A percentile compares a stretch with the other conserved stretches of the same genome.
These are phyloP conservation scores for Pomatostomus ruficeps DNA, from an alignment of 2,113 vertebrate genomes.

Conservation along the genomic window DNA sequence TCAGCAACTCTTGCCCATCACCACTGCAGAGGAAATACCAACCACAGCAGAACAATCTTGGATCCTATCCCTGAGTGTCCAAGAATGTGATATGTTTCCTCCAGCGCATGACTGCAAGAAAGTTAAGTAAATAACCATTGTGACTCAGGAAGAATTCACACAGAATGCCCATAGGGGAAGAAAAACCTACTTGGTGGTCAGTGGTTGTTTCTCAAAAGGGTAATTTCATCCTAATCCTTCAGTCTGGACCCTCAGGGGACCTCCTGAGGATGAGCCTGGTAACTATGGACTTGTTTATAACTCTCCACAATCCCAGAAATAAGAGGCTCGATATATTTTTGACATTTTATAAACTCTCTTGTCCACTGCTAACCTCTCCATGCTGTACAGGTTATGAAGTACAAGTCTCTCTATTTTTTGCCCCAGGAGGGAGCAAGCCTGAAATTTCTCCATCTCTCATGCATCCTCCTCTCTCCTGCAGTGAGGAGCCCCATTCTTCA, in stretches of 20 bases:
- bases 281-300: background rate
- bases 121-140: background rate
- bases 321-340: background rate
- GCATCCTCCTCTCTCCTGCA: background rate
- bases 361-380: accelerated
- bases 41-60: background rate
- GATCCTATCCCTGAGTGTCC: background rate
- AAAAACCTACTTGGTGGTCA: background rate
- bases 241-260: background rate
- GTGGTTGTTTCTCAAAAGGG: background rate
- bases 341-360: background rate
- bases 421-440: background rate
- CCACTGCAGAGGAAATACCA: background rate
- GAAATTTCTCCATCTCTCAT: background rate
- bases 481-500: background rate
- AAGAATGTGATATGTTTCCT: background rate
- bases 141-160: background rate
- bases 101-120: background rate
- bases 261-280: background rate
- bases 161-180: background rate
- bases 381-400: background rate
- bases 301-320: background rate
- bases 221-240: background rate
- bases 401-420: background rate
- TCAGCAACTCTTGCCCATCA: background rate